A percentile compares a stretch with the other conserved stretches of the same genome.
phyloP scores from a whole-genome alignment of 2,113 vertebrate species.

The Danionella cerebrum region DNA sequence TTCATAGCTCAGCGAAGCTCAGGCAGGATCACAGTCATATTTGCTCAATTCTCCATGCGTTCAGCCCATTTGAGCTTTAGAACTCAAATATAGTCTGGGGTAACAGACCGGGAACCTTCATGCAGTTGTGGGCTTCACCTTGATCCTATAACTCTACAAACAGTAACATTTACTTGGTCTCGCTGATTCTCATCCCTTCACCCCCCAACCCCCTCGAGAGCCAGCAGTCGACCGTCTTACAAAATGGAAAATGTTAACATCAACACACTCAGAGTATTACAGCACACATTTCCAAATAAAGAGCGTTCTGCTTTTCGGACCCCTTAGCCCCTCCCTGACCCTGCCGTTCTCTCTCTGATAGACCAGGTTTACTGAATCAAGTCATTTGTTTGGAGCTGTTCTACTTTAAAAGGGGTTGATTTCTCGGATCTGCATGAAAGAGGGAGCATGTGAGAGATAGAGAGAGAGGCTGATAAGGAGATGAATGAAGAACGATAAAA shows the following conservation, averaged over 20 bases:
- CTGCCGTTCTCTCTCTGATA: not conserved
- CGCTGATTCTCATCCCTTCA: not conserved
- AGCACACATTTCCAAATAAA: conserved; percentile 48
- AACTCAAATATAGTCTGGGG: not conserved
- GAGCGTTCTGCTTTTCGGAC: conserved; percentile 33
- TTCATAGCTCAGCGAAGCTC: not conserved
- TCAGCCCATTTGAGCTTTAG: not conserved
- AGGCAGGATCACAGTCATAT: not conserved
- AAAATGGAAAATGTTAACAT: conserved; percentile 54
- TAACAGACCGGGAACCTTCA: not conserved
- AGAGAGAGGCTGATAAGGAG: too few species aligned
- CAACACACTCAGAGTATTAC: conserved; percentile 4
- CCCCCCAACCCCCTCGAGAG: conserved; percentile 20
- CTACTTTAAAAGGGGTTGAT: not conserved
- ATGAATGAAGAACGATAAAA: too few species aligned
- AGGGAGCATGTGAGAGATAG: too few species aligned
- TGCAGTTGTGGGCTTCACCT: conserved; percentile 7
- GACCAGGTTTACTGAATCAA: not conserved
- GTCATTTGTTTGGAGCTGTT: not conserved
- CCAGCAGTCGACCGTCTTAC: conserved; percentile 23
- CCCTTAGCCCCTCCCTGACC: not conserved
- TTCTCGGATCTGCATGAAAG: not conserved
- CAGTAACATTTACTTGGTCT: conserved; percentile 3
- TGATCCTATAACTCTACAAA: conserved; percentile 9
- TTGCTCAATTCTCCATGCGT: not conserved